A percentile compares a stretch with the other conserved stretches of the same genome.
phyloP scores from a whole-genome alignment of 1,140 invertebrate species.

The Notospermus geniculatus region DNA sequence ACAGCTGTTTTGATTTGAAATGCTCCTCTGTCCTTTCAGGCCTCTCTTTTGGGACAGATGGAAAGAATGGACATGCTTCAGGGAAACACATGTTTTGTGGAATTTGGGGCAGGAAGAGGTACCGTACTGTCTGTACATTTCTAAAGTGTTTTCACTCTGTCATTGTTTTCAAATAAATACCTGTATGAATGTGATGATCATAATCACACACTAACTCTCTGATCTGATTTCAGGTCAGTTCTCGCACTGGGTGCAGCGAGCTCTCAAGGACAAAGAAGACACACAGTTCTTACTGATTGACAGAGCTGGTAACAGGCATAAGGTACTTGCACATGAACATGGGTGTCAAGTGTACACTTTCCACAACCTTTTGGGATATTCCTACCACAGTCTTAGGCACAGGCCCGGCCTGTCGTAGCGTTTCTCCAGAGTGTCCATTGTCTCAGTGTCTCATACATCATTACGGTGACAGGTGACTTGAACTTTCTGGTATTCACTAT shows the following conservation, averaged over 20 bases:
- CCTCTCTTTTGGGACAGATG: slow-evolving; percentile 46
- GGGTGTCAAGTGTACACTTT: neutral
- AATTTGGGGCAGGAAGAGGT: slow-evolving; percentile 87
- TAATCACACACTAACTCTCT: too few species aligned
- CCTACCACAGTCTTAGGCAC: too few species aligned
- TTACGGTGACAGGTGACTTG: too few species aligned
- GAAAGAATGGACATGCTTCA: slow-evolving; percentile 32
- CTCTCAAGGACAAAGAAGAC: slow-evolving; percentile 57
- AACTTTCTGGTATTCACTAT: too few species aligned
- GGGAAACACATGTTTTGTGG: slow-evolving; percentile 62
- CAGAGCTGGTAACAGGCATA: slow-evolving; percentile 74
- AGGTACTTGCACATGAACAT: slow-evolving; percentile 50
- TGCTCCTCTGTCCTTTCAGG: slow-evolving; percentile 27
- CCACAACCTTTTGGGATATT: too few species aligned
- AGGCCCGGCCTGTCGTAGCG: too few species aligned
- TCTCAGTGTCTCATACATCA: too few species aligned
- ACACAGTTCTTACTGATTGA: slow-evolving; percentile 71
- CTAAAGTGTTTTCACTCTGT: neutral
- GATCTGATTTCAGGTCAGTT: slow-evolving; percentile 63
- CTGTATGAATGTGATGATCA: neutral
- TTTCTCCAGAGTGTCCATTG: too few species aligned
- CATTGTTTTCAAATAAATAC: slow-evolving; percentile 10
- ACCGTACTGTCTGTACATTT: slow-evolving; percentile 18
- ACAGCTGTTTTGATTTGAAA: neutral
- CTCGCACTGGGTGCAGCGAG: slow-evolving; percentile 70